A percentile compares a stretch with the other conserved stretches of the same genome.
Conservation (phyloP, 2,113 vertebrate species). For the Tamias sibiricus region DNA sequence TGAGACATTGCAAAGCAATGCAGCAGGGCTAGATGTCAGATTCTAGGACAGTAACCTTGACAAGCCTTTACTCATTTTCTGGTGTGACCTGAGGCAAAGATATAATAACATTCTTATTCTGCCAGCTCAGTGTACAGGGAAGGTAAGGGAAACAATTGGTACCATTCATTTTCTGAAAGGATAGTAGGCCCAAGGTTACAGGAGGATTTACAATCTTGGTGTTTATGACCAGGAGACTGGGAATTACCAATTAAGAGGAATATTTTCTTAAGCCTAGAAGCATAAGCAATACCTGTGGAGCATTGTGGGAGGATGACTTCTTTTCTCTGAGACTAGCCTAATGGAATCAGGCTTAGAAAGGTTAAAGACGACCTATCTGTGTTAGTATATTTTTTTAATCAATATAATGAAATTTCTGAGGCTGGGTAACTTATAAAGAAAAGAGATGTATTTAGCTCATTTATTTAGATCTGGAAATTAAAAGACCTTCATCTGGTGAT, state of each 20-base stretch:
- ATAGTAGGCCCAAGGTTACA: background rate
- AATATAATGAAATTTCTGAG: background rate
- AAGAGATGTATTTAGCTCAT: background rate
- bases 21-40: background rate
- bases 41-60: background rate
- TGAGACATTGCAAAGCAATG: background rate
- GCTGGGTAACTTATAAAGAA: background rate
- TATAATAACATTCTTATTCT: background rate
- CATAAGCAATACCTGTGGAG: background rate
- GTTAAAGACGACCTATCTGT: background rate
- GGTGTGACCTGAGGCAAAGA: background rate
- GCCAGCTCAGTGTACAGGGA: background rate
- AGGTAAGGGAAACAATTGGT: fast-evolving
- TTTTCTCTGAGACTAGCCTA: background rate
- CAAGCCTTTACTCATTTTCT: background rate
- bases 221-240: background rate
- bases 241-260: background rate
- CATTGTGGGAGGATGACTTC: background rate
- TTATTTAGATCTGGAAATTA: background rate
- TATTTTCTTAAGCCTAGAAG: background rate
- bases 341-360: background rate
- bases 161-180: background rate
- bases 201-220: background rate
- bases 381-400: background rate
- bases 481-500: background rate